Percentiles rank a stretch among this genome's conserved stretches.
Conservation (phyloP, 2,113 vertebrate genomes). For the Notothenia coriiceps region DNA sequence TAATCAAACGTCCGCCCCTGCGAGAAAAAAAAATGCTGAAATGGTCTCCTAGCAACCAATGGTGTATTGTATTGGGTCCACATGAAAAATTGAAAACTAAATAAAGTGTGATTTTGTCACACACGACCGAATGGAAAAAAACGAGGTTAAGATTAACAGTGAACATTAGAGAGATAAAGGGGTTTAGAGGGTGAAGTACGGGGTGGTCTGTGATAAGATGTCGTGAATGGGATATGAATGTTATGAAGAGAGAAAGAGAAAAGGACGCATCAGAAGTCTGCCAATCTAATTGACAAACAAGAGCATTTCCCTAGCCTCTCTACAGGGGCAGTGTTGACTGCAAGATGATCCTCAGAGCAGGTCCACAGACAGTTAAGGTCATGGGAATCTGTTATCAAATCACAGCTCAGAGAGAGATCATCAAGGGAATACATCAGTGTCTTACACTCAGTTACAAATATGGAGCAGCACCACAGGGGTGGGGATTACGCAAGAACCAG, state of each 20-base stretch:
- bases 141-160: slow-evolving; percentile 68
- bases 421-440: slow-evolving; percentile 67
- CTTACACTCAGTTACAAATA: slow-evolving; percentile 64
- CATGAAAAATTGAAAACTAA: slow-evolving; percentile 73
- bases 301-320: slow-evolving; percentile 77
- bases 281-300: slow-evolving; percentile 62
- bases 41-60: slow-evolving; percentile 84
- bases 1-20: slow-evolving; percentile 77
- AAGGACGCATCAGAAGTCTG: slow-evolving; percentile 56
- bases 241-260: slow-evolving; percentile 70
- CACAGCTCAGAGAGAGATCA: slow-evolving; percentile 57
- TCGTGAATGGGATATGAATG: slow-evolving; percentile 68
- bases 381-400: slow-evolving; percentile 59
- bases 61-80: slow-evolving; percentile 65
- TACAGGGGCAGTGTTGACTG: slow-evolving; percentile 79
- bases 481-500: slow-evolving; percentile 55
- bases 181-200: slow-evolving; percentile 64
- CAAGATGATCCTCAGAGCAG: slow-evolving; percentile 45
- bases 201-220: slow-evolving; percentile 66
- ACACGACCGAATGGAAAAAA: slow-evolving; percentile 61
- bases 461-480: slow-evolving; percentile 50
- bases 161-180: slow-evolving; percentile 66
- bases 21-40: slow-evolving; percentile 56
- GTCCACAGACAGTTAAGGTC: slow-evolving; percentile 63
- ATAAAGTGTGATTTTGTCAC: slow-evolving; percentile 34